Base-by-base conservation (phyloP, 2,113 vertebrate genomes). In the Phalacrocorax aristotelis region DNA sequence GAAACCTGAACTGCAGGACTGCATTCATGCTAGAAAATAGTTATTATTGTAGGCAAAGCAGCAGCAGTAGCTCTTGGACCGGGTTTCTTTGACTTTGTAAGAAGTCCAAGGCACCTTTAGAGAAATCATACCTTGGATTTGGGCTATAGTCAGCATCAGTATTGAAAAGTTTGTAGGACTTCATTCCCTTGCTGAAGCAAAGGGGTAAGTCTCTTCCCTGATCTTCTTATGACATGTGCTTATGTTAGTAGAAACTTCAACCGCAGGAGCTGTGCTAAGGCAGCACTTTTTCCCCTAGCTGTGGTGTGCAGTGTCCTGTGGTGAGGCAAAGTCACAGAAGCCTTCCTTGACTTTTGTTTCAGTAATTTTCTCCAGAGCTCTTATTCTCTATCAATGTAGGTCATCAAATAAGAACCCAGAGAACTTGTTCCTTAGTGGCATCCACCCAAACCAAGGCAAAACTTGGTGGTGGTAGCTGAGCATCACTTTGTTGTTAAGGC, bases 1-100 rank as follows among this genome's bases (percentile, higher is more conserved):
- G 84, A 95, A 75, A 91, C 36, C 17, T 83, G 46, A 93, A 58
- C 44, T 62, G 22, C 40, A 87, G 64, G 54, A 68, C 42, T 71
- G 21, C 23, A 80, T 5, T 87, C 22, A 4, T 27, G 60, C 19
- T 62, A 49, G 57, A 54, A 82, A 88, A 55, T 23, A 57, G 27
- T 36, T 62, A 23, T 27, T 90, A 36, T 40, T 65, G 38, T 44
- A 82, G 80, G 32, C 27, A 66, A 79, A 64, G 16, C 23, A 74
- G 79, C 18, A 68, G 32, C 29, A 68, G 27, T 40, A 69, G 62
- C 61, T 78, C 57, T 68, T 68, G n/a, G 60, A 30, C 48, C 60
- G 70, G 60, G 32, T 51, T 71, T 91, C 81, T 84, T 46, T 85
- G 30, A 42, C 57, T 64, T 71, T 29, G 3, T 55, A 65, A 42